Base-by-base conservation (phyloP, 2,797 vertebrate genomes). In the Scyliorhinus canicula region DNA sequence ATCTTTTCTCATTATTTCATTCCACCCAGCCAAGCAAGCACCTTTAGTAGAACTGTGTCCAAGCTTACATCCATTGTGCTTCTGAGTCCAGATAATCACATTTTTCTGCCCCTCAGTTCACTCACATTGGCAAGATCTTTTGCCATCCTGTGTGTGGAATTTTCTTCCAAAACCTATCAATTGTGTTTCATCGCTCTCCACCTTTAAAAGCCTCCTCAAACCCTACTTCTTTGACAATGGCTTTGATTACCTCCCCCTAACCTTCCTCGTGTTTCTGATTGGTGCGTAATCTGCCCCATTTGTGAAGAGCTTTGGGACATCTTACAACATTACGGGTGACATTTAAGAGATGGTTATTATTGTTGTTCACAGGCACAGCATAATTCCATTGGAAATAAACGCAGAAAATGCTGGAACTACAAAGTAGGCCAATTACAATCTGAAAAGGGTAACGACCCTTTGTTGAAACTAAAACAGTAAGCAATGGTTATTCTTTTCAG, bases 231-330 rank as follows among this genome's bases (percentile, higher is more conserved):
- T 91, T 91, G 60, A 91, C 88, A 91, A 91, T 91, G 88, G 6
- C 88, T 65, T 65, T 91, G 88, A 91, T 91, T 91, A 91, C 85
- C 63, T 63, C 88, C 88, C 57, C 88, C 88, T 65, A 65, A 91
- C 60, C 60, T 91, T 26, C 88, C 60, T n/a, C n/a, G 19, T 65
- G n/a, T 65, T 91, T 91, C 57, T 91, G 57, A 40, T 26, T 65
- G 88, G 16, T 91, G 57, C 57, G 21, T 44, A 65, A 91, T 91
- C 60, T 91, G 88, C 60, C 40, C n/a, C n/a, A 63, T 91, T 91
- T 91, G 40, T 65, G 88, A 65, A 91, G 57, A 91, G 63, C 40
- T 65, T 65, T 65, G 88, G 40, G 60, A 44, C 63, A 35, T 65
- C 88, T 65, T 44, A 90, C 35, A 3, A 90, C 86, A 90, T 90